Evolutionary conservation across 2,888 invertebrate species (phyloP).

Genomic region (Adelphocoris suturalis): DNA sequence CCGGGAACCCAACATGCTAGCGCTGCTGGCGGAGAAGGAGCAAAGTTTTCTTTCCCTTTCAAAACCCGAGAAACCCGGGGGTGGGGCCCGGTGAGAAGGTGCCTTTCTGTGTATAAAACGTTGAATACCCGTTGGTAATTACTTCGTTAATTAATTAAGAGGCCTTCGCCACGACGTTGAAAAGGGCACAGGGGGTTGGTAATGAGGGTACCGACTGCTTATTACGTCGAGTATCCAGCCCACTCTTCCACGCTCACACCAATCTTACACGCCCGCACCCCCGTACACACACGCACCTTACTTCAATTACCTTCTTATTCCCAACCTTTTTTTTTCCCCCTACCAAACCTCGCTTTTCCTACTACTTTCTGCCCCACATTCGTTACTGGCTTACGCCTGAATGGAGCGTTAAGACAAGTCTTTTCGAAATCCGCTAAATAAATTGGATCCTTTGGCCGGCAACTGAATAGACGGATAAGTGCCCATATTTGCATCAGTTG

Average conservation of each 20-base stretch:
- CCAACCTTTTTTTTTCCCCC: conserved; percentile 6
- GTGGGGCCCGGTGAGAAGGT: background rate
- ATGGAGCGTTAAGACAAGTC: conserved; percentile 66
- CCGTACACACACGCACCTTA: conserved; percentile 26
- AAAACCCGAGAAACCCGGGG: background rate
- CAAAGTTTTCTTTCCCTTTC: conserved; percentile 2
- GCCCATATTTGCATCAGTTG: conserved; percentile 67
- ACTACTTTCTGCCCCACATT: conserved; percentile 37
- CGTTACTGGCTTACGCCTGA: conserved; percentile 61
- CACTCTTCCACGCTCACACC: background rate
- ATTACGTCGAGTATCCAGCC: conserved; percentile 67
- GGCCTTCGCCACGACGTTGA: background rate
- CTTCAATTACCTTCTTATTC: conserved; percentile 68
- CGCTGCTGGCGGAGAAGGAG: background rate
- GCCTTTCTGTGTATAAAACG: conserved; percentile 54
- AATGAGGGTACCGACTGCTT: conserved; percentile 68
- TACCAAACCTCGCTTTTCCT: conserved; percentile 33
- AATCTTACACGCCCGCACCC: conserved; percentile 22
- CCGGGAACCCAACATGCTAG: background rate
- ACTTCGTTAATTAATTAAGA: conserved; percentile 71
- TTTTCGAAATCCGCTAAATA: conserved; percentile 48
- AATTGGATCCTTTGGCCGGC: conserved; percentile 60
- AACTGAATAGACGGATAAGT: conserved; percentile 50
- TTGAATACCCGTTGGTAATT: conserved; percentile 69
- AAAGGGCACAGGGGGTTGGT: conserved; percentile 39